A percentile compares a stretch with the other conserved stretches of the same genome.
phyloP scores from a whole-genome alignment of 1,140 invertebrate species.

The Conopomorpha cramerella region DNA sequence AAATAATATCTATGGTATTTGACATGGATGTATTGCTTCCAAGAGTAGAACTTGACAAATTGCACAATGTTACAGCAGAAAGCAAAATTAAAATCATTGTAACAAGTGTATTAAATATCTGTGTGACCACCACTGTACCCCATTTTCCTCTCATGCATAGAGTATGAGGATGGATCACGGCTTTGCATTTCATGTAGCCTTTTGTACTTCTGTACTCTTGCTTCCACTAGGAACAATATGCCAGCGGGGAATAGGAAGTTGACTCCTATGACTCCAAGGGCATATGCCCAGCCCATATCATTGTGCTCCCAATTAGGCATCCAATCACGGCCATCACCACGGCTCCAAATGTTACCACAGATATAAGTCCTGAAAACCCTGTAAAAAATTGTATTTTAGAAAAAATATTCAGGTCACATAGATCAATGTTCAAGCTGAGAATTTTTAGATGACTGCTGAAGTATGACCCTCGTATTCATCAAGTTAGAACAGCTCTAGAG shows the following conservation, averaged over 20 bases:
- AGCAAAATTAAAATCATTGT: background rate
- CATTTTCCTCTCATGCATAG: constrained; percentile 59
- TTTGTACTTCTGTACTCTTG: constrained; percentile 72
- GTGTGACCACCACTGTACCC: constrained; percentile 57
- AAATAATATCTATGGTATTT: too few relatives aligned
- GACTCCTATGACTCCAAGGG: constrained; percentile 79
- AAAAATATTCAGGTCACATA: too few relatives aligned
- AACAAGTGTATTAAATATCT: constrained; percentile 49
- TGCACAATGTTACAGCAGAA: too few relatives aligned
- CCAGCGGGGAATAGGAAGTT: constrained; percentile 74
- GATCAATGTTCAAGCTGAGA: too few relatives aligned
- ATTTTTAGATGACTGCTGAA: too few relatives aligned
- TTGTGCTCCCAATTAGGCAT: constrained; percentile 97
- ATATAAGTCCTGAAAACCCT: constrained; percentile 74
- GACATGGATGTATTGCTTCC: too few relatives aligned
- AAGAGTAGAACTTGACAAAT: too few relatives aligned
- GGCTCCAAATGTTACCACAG: constrained; percentile 78
- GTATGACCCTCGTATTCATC: too few relatives aligned
- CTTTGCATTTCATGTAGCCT: constrained; percentile 69
- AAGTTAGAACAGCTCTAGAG: too few relatives aligned
- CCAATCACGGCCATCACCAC: constrained; percentile 91
- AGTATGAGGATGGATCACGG: constrained; percentile 64
- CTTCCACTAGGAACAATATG: constrained; percentile 81
- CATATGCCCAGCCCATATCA: constrained; percentile 94
- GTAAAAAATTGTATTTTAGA: constrained; percentile 21